Percentiles rank a stretch among this genome's conserved stretches.
phyloP scores from a whole-genome alignment of 2,113 vertebrate genomes.

The Nothocercus julius region DNA sequence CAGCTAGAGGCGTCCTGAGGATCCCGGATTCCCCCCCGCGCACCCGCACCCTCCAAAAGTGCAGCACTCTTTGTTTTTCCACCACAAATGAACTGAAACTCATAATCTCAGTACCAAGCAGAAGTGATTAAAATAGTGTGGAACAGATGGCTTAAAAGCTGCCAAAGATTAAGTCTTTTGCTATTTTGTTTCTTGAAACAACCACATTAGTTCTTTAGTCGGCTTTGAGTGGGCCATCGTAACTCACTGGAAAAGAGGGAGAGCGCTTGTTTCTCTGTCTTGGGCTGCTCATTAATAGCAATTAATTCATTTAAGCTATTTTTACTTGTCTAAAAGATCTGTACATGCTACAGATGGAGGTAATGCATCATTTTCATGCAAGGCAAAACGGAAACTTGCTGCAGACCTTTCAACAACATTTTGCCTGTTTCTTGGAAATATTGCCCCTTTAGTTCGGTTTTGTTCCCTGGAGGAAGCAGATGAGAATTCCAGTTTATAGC shows the following conservation, averaged over 20 bases:
- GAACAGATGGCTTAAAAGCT: constrained; percentile 65
- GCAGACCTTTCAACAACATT: not conserved
- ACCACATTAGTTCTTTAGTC: constrained; percentile 41
- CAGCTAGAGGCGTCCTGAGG: not conserved
- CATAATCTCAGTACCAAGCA: constrained; percentile 25
- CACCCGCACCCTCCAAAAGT: not conserved
- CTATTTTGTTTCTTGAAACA: constrained; percentile 52
- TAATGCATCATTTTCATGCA: not conserved
- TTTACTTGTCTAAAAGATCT: not conserved
- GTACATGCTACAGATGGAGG: not conserved
- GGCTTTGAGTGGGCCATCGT: constrained; percentile 5
- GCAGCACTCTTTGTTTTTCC: constrained; percentile 51
- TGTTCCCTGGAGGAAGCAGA: not conserved
- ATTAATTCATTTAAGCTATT: not conserved
- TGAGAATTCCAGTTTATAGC: not conserved
- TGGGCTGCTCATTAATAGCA: constrained; percentile 4
- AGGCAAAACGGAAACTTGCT: not conserved
- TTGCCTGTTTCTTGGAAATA: not conserved
- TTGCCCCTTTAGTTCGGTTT: not conserved
- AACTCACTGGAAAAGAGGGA: not conserved
- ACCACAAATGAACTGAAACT: constrained; percentile 50
- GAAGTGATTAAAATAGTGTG: constrained; percentile 57
- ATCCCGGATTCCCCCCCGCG: constrained; percentile 21
- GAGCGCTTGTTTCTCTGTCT: not conserved
- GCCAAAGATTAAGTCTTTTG: constrained; percentile 41